These are phyloP conservation scores for Drosophila sproati DNA, from an alignment of 1,140 invertebrate species.

Conservation along the genomic window DNA sequence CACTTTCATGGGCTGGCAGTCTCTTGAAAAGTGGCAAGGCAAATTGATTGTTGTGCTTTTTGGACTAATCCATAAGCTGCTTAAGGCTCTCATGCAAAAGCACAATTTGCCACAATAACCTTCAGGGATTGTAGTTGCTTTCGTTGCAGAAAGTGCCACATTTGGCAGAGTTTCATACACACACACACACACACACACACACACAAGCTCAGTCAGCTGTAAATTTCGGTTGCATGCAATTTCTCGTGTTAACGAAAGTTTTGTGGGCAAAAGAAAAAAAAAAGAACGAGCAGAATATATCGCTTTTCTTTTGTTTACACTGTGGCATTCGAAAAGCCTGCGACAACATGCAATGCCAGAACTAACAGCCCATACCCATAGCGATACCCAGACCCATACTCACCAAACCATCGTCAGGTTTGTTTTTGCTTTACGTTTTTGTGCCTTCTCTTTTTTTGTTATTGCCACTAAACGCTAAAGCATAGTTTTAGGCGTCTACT, in stretches of 20 bases:
- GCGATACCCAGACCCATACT: too few relatives aligned
- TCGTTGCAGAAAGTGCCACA: slow-evolving; percentile 49
- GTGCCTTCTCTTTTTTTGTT: slow-evolving; percentile 51
- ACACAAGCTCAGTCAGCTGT: slow-evolving; percentile 8
- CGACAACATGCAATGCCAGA: slow-evolving; percentile 72
- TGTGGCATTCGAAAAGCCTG: slow-evolving; percentile 40
- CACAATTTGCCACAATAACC: slow-evolving; percentile 69
- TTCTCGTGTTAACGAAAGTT: slow-evolving; percentile 79
- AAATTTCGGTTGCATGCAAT: slow-evolving; percentile 58
- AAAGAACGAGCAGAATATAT: background rate
- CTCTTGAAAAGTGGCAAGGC: slow-evolving; percentile 4
- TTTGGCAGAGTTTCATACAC: slow-evolving; percentile 21
- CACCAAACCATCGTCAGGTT: background rate
- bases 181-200: slow-evolving; percentile 5
- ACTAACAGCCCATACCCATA: slow-evolving; percentile 10
- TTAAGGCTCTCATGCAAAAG: slow-evolving; percentile 70
- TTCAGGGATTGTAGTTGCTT: slow-evolving; percentile 39
- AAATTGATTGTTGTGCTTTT: slow-evolving; percentile 30
- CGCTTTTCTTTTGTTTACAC: slow-evolving; percentile 73
- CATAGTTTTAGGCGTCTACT: slow-evolving; percentile 77
- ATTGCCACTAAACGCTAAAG: slow-evolving; percentile 79
- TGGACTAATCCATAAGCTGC: slow-evolving; percentile 63
- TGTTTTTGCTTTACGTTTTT: slow-evolving; percentile 15
- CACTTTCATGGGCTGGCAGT: too few relatives aligned
- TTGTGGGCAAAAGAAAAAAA: slow-evolving; percentile 57